Base-by-base conservation (phyloP, 2,797 vertebrate species). In the Eulemur coronatus region DNA sequence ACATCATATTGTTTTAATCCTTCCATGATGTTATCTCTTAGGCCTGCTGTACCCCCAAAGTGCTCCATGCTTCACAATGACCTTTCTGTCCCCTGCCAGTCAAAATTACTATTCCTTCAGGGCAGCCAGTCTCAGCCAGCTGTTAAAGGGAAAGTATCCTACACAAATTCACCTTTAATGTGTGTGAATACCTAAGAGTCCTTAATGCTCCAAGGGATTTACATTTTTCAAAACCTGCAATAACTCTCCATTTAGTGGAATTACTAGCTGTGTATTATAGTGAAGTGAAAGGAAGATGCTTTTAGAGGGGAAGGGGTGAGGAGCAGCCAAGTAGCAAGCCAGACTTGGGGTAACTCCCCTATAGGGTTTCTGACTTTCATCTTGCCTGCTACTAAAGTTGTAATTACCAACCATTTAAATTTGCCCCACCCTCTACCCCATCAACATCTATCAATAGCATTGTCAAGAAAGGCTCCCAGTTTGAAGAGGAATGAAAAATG, bases 251-350 rank as follows among this genome's bases (percentile, higher is more conserved):
- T 46, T 35, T 46, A 65, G 55, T 63, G 72, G 35, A 73, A 61
- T 65, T 87, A 50, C 11, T 13, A 70, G 70, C 61, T 87, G 22
- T 67, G 33, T 59, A 2, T 81, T 80, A 63, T n/a, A 65, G 41
- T n/a, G 43, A 84, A 61, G 41, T 35, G n/a, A 75, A 79, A 84
- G 6, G 30, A 85, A 24, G 52, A 30, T 38, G 26, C 38, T 57
- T 81, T 24, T 11, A 14, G 3, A 22, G 46, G 20, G 5, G n/a
- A 14, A 5, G 1, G 1, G 2, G 4, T 17, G 6, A 33, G 50
- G 55, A 82, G 61, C 7, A 17, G 22, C 78, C 35, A 61, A 70
- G 24, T 6, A 52, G 84, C 20, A 41, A 84, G 15, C 35, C 9
- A 30, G 10, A 35, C 35, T 7, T 48, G 35, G 28, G 18, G 20